These are phyloP conservation scores for Mizuhopecten yessoensis DNA, from an alignment of 1,140 invertebrate species.

Conservation along the genomic window DNA sequence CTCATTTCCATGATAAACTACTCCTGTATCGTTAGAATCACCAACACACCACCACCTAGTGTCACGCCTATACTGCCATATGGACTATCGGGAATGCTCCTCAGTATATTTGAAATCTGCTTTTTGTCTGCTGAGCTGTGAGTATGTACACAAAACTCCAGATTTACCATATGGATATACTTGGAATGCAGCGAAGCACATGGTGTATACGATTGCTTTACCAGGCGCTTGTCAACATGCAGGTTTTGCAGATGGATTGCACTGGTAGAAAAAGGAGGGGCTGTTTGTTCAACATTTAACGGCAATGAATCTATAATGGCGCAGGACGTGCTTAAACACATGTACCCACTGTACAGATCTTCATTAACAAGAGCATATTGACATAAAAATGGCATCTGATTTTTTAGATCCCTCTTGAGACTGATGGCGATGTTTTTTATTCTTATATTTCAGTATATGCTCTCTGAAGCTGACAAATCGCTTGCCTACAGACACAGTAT, in stretches of 20 bases:
- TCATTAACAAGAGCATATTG: neutral
- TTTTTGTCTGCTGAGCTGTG: slow-evolving; percentile 11
- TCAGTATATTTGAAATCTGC: slow-evolving; percentile 26
- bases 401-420: neutral
- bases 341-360: neutral
- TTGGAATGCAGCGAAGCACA: neutral
- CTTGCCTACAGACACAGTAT: neutral
- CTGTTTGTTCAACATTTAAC: slow-evolving; percentile 25
- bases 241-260: slow-evolving; percentile 37
- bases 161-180: neutral
- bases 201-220: neutral
- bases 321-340: neutral
- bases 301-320: neutral
- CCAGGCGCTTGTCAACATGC: slow-evolving; percentile 19
- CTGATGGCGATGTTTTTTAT: neutral
- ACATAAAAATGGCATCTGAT: neutral
- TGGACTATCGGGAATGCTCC: slow-evolving; percentile 12
- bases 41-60: neutral
- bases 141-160: slow-evolving; percentile 29
- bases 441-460: neutral
- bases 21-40: neutral
- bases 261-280: neutral
- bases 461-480: neutral
- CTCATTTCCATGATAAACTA: neutral
- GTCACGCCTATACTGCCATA: neutral